phyloP scores from a whole-genome alignment of 2,888 invertebrate genomes.

The Drosophila aldrichi region DNA sequence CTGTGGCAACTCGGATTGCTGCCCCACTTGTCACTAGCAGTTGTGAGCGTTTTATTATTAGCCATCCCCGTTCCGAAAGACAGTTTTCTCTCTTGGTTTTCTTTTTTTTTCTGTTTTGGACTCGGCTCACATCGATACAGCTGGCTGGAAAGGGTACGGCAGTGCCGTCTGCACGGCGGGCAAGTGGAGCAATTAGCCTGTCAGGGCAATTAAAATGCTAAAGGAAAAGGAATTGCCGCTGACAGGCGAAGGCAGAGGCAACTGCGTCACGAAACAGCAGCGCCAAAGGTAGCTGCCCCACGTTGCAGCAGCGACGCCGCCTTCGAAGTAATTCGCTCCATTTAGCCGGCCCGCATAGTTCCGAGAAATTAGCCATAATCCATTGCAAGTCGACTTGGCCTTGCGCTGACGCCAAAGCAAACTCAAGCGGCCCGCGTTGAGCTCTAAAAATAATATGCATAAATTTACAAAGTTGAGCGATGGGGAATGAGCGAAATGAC shows the following conservation, averaged over 20 bases:
- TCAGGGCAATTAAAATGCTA: slow-evolving; percentile 70
- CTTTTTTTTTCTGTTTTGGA: background rate
- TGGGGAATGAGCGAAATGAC: background rate
- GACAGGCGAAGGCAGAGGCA: slow-evolving; percentile 40
- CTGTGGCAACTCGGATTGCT: slow-evolving; percentile 26
- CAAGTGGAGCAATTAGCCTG: slow-evolving; percentile 60
- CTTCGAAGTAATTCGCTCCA: slow-evolving; percentile 47
- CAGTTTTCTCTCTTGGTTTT: background rate
- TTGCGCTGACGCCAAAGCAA: background rate
- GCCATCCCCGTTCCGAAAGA: slow-evolving; percentile 12
- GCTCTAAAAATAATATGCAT: slow-evolving; percentile 61
- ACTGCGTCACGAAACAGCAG: slow-evolving; percentile 34
- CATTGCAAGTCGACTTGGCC: slow-evolving; percentile 16
- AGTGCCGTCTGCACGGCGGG: background rate
- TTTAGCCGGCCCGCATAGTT: slow-evolving; percentile 70
- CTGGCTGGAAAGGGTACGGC: background rate
- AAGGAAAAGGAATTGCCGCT: slow-evolving; percentile 46
- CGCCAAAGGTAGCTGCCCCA: slow-evolving; percentile 39
- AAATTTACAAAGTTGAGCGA: slow-evolving; percentile 13
- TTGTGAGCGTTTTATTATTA: slow-evolving; percentile 65
- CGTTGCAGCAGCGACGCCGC: slow-evolving; percentile 12
- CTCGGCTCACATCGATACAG: slow-evolving; percentile 24
- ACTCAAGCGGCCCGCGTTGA: slow-evolving; percentile 23
- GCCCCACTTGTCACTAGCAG: slow-evolving; percentile 62
- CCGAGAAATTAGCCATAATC: slow-evolving; percentile 62